Evolutionary conservation across 2,797 vertebrate species (phyloP).

Genomic region (Coracias cyanogaster): DNA sequence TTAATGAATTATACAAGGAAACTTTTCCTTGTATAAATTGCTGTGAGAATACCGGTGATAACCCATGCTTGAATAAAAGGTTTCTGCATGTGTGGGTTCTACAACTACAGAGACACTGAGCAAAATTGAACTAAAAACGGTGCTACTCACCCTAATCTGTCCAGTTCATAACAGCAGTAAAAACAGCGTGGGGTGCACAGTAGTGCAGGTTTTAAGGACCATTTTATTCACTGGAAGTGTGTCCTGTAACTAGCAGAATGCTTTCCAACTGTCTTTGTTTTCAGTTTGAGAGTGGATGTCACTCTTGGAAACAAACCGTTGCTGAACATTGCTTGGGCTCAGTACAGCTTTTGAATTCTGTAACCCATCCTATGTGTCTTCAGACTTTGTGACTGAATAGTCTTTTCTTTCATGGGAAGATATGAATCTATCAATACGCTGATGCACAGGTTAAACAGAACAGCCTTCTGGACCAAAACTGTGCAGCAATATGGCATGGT

Average conservation of each 20-base stretch:
- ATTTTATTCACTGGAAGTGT: slow-evolving; percentile 32
- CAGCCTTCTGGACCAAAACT: background rate
- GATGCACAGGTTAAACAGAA: background rate
- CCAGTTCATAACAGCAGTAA: slow-evolving; percentile 40
- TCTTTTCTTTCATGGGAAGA: background rate
- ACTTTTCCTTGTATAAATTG: slow-evolving; percentile 68
- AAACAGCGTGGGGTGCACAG: background rate
- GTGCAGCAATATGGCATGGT: background rate
- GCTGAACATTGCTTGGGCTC: background rate
- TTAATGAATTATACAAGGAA: slow-evolving; percentile 75
- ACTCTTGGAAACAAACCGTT: slow-evolving; percentile 10
- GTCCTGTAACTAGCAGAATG: background rate
- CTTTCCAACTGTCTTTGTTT: slow-evolving; percentile 20
- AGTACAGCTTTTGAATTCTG: background rate
- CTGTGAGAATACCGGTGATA: slow-evolving; percentile 54
- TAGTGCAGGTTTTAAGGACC: slow-evolving; percentile 35
- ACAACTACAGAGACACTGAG: background rate
- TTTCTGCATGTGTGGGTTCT: slow-evolving; percentile 38
- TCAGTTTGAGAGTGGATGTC: background rate
- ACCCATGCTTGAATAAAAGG: slow-evolving; percentile 44
- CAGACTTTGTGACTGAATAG: background rate
- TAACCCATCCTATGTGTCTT: background rate
- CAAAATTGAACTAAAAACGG: slow-evolving; percentile 10
- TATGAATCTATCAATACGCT: background rate
- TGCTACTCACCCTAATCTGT: slow-evolving; percentile 24